Base-by-base conservation (phyloP, 92 coral and sea anemone genomes). In the Virgularia gustaviana region DNA sequence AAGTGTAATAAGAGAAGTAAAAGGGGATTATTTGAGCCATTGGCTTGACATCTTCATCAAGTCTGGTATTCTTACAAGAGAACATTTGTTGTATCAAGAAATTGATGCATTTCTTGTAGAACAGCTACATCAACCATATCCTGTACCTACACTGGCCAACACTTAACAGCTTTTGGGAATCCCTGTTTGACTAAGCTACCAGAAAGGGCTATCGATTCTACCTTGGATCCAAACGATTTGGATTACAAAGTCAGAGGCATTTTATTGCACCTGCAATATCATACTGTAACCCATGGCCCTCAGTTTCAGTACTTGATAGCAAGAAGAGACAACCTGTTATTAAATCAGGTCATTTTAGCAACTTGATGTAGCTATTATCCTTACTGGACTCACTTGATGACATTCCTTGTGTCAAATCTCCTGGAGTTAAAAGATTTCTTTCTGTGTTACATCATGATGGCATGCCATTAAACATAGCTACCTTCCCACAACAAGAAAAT, bases 401-500 rank as follows among this genome's bases (percentile, higher is more conserved):
- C 11, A 27, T 86, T 4, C 90, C 91, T 3, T 31, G 76, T 22
- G 7, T 45, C 12, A n/a, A 13, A 25, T 63, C 72, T 12, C 56
- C 30, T 0, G 73, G 82, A 49, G 18, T 47, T 6, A 73, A 23
- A 11, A 83, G 83, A 23, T 79, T 12, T 43, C 49, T 83, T 1
- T 27, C 70, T 11, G 36, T 65, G 2, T 11, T 54, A 0, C 90
- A 83, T 59, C 83, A 83, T 78, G 90, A 86, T 73, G 85, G 85
- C 1, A 82, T 83, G 88, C 90, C 85, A 10, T 32, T 83, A 29
- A 67, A 83, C 27, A 82, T 83, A 58, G 90, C 79, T 12, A 73
- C 90, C 6, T 86, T 86, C 36, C 85, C 87, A 9, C 60, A 85
- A 32, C 65, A 62, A 25, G 78, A 87, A 49, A 55, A 70, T 28